Conservation (phyloP, 2,888 invertebrate species). For the Hartigia nigra region DNA sequence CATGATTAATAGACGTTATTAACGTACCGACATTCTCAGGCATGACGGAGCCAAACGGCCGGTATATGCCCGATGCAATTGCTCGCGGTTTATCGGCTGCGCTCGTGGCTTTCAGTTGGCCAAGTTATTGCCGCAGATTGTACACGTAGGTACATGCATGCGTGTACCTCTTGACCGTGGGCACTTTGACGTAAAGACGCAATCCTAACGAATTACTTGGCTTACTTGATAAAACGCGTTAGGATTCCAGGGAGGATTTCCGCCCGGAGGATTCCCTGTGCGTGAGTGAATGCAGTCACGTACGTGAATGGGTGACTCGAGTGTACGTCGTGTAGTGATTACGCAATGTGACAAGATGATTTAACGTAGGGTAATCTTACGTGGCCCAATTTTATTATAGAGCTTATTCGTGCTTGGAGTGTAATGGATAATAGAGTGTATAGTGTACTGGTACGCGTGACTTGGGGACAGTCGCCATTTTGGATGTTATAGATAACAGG, state of each 20-base stretch:
- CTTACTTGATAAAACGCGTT: background rate
- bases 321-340: background rate
- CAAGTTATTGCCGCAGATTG: slow-evolving; percentile 1
- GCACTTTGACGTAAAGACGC: slow-evolving; percentile 1
- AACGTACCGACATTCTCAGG: slow-evolving; percentile 1
- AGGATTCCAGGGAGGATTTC: background rate
- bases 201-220: background rate
- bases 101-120: background rate
- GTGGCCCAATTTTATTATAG: background rate
- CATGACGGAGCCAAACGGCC: background rate
- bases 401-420: background rate
- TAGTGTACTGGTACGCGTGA: background rate
- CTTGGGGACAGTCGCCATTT: background rate
- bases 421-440: background rate
- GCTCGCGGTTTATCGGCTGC: background rate
- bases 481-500: background rate
- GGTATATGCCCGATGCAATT: background rate
- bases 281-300: background rate
- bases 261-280: background rate
- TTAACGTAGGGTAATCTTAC: background rate
- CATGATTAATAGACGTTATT: slow-evolving; percentile 5
- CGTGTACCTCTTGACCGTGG: slow-evolving; percentile 3
- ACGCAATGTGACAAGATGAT: background rate
- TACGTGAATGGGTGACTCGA: background rate
- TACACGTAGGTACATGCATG: background rate